Evolutionary conservation across 2,797 vertebrate species (phyloP).

Genomic region (Danio tinwini): DNA sequence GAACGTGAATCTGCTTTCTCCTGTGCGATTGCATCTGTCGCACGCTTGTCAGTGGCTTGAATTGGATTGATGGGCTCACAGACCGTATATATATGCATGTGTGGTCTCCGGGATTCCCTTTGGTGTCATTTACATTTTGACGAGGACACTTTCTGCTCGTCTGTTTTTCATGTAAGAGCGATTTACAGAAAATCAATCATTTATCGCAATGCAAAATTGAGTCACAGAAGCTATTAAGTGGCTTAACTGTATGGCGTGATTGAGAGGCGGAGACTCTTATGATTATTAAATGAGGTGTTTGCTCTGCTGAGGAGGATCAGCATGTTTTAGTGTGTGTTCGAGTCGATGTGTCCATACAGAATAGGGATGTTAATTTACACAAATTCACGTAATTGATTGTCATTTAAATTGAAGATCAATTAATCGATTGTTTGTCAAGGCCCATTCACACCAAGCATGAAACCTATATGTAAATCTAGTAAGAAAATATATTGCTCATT

Average conservation of each 20-base stretch:
- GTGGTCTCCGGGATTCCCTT: slow-evolving; percentile 61
- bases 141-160: slow-evolving; percentile 34
- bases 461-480: no score
- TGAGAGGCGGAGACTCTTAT: slow-evolving; percentile 20
- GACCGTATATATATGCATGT: slow-evolving; percentile 71
- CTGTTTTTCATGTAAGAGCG: slow-evolving; percentile 31
- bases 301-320: neutral
- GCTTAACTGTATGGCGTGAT: neutral
- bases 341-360: neutral
- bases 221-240: slow-evolving; percentile 2
- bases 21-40: slow-evolving; percentile 77
- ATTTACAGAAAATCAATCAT: slow-evolving; percentile 39
- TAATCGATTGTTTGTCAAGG: no score
- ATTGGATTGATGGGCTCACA: slow-evolving; percentile 76
- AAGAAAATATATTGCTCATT: no score
- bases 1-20: slow-evolving; percentile 76
- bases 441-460: no score
- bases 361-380: no score
- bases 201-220: slow-evolving; percentile 12
- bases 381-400: no score
- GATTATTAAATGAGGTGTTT: slow-evolving; percentile 31
- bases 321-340: neutral
- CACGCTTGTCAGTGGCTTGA: slow-evolving; percentile 76
- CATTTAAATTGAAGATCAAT: no score
- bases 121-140: slow-evolving; percentile 49